Base-by-base conservation (phyloP, 2,113 vertebrate genomes). In the Amazona guildingii region DNA sequence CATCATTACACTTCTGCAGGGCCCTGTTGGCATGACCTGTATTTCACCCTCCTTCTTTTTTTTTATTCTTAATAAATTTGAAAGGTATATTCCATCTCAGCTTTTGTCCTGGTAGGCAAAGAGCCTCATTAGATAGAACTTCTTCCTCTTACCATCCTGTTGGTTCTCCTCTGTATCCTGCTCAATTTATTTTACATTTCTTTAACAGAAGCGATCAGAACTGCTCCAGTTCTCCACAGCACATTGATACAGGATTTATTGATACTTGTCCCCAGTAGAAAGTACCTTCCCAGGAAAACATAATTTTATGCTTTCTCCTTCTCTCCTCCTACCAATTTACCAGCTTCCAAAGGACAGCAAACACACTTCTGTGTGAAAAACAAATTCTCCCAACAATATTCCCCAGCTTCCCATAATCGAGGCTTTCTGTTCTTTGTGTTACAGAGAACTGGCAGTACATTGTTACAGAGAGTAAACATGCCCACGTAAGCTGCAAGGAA, bases 281-380 rank as follows among this genome's bases (percentile, higher is more conserved):
- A 51, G 83, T 19, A 64, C 35, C 16, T 90, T 79, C 13, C 39
- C n/a, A 41, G 17, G 16, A 88, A 82, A 33, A 54, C 14, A 33
- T 6, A 0, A 0, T 41, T 81, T 84, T 35, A 25, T n/a, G 44
- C 25, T 48, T 78, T 44, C 13, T 75, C 55, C 35, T 64, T 54
- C 44, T 46, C 52, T 46, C 9, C 52, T 51, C 54, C 61, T 75
- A 48, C 29, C 51, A 72, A 79, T 64, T 83, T 37, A 79, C 31
- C 43, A 67, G 31, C 23, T 29, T 75, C 59, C 49, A 64, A 64
- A 79, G 44, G 35, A 55, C 0, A 80, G 59, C 75, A 92, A 73
- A 51, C 35, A 62, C 31, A 59, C 7, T 69, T 69, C 29, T 48
- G 49, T 37, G 48, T 48, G 27, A 54, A 17, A 33, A 86, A 43